Conservation (phyloP, 2,797 vertebrate genomes). For the Coranthus polyacanthus region DNA sequence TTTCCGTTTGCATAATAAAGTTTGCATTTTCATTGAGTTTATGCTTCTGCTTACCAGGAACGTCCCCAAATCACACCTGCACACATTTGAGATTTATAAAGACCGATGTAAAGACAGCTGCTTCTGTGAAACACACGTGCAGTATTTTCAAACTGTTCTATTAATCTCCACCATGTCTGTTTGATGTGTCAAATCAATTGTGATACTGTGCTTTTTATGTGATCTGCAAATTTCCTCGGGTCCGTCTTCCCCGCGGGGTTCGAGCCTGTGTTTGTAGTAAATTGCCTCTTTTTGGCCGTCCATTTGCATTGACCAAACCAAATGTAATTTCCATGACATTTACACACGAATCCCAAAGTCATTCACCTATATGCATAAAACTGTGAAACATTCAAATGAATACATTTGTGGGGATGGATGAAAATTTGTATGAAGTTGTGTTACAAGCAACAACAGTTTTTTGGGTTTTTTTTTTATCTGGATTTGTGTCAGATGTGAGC, state of each 20-base stretch:
- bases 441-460: slow-evolving; percentile 24
- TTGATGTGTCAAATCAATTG: not conserved
- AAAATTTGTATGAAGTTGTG: slow-evolving; percentile 58
- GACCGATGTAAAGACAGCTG: not conserved
- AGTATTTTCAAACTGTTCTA: not conserved
- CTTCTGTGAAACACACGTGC: too few species aligned
- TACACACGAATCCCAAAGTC: slow-evolving; percentile 70
- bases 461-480: not conserved
- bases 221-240: not conserved
- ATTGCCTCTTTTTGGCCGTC: slow-evolving; percentile 60
- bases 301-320: slow-evolving; percentile 78
- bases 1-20: slow-evolving; percentile 74
- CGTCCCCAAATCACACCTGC: slow-evolving; percentile 55
- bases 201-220: not conserved
- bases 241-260: not conserved
- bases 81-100: slow-evolving; percentile 53
- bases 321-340: slow-evolving; percentile 80
- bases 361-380: slow-evolving; percentile 68
- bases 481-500: slow-evolving; percentile 23
- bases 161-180: not conserved
- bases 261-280: slow-evolving; percentile 43
- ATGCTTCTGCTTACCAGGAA: slow-evolving; percentile 73
- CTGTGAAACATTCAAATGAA: slow-evolving; percentile 80
- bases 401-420: slow-evolving; percentile 68
- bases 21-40: slow-evolving; percentile 73